phyloP scores from a whole-genome alignment of 2,888 invertebrate species.

The Pristionchus arcanus region DNA sequence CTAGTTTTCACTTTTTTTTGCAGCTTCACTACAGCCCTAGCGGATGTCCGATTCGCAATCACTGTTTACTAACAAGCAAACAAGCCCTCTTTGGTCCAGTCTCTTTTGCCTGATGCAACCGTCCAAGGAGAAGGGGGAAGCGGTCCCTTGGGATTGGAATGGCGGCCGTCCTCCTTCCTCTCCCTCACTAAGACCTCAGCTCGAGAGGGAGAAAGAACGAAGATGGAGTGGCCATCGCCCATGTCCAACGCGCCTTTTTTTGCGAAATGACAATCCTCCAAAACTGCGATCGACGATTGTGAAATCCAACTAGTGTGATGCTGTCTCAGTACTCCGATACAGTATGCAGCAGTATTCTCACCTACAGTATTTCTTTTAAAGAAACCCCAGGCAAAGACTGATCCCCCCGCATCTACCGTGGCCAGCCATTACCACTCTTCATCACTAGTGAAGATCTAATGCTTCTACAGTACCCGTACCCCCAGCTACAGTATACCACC shows the following conservation, averaged over 20 bases:
- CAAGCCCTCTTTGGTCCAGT: background rate
- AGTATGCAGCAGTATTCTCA: background rate
- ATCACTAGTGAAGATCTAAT: no score
- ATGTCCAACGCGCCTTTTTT: background rate
- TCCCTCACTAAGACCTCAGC: background rate
- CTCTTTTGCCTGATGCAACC: background rate
- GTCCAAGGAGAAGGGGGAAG: background rate
- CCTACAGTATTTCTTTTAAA: background rate
- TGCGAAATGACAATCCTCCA: background rate
- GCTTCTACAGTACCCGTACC: no score
- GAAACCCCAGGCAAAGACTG: no score
- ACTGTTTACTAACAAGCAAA: background rate
- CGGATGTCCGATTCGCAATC: background rate
- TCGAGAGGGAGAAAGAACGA: background rate
- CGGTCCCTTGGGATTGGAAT: background rate
- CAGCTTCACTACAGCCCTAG: no score
- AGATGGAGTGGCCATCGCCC: conserved; percentile 37
- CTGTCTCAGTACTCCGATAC: no score
- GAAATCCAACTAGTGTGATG: background rate
- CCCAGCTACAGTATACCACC: background rate
- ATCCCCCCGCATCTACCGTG: background rate
- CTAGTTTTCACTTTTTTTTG: no score
- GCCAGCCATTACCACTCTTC: background rate
- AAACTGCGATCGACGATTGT: background rate
- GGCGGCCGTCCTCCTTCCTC: background rate